Base-by-base conservation (phyloP, 1,140 invertebrate genomes). In the Zaprionus nigranus region DNA sequence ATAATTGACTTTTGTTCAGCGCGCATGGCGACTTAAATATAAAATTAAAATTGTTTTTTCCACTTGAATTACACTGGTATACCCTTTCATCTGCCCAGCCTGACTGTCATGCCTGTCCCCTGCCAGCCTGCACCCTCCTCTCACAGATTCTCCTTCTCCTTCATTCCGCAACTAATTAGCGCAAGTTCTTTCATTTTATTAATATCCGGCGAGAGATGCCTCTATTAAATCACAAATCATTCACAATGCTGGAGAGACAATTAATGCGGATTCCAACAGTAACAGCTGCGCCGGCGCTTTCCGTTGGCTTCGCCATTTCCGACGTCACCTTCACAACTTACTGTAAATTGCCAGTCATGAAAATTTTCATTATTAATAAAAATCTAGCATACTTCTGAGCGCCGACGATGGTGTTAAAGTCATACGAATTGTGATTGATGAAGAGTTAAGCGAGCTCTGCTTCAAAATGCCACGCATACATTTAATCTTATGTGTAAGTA, bases 1-100 rank as follows among this genome's bases (percentile, higher is more conserved):
- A 57, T 74, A 67, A 78, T 81, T 75, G 60, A 67, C 43, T 65
- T 65, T 54, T 30, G 69, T 59, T 28, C 15, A 40, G 36, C 40
- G n/a, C 40, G 3, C 36, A n/a, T 17, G 5, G 53, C 15, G 59
- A 38, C 49, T 53, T 43, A 49, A 67, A 66, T 63, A 57, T 69
- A 24, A 58, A 74, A 84, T 81, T 84, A 64, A 83, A 81, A 78
- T 69, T 59, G 54, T 82, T 82, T 62, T 83, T 69, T 70, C 43
- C 36, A 60, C 56, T 68, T 62, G n/a, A 61, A 60, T 73, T 22
- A 17, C 17, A 36, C 24, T 60, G 38, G n/a, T n/a, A 34, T 12
- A 69, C 24, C 51, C 46, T 66, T 75, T 76, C 53, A 56, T 59
- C 57, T 15, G 54, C 30, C 17, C 30, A 34, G 30, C 2, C 30